phyloP scores from a whole-genome alignment of 1,140 invertebrate genomes.

The Tetranychus cinnabarinus region DNA sequence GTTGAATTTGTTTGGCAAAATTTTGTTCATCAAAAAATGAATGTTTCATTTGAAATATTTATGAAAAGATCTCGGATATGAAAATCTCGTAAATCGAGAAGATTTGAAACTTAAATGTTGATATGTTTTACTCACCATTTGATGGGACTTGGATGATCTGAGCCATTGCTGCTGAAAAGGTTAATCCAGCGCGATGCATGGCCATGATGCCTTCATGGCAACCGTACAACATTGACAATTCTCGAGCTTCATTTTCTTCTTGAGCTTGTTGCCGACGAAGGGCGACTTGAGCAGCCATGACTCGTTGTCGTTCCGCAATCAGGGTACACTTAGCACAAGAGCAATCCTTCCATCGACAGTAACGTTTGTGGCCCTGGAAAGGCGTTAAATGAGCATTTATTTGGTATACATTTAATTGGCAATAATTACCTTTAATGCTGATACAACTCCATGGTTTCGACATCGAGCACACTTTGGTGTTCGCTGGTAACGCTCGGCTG shows the following conservation, averaged over 20 bases:
- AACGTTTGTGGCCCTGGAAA: slow-evolving; percentile 62
- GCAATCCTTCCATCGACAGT: slow-evolving; percentile 88
- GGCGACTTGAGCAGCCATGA: slow-evolving; percentile 92
- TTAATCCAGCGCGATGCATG: slow-evolving; percentile 17
- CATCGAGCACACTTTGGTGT: slow-evolving; percentile 98
- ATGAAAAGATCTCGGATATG: no score
- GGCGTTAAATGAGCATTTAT: not conserved
- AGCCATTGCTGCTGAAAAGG: slow-evolving; percentile 16
- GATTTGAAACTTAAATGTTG: no score
- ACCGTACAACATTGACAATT: slow-evolving; percentile 64
- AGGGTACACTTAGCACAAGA: slow-evolving; percentile 93
- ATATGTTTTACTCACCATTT: not conserved
- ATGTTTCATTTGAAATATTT: no score
- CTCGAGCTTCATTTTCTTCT: slow-evolving; percentile 89
- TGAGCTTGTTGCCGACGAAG: slow-evolving; percentile 41
- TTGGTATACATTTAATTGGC: not conserved
- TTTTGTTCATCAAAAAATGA: no score
- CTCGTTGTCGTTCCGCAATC: slow-evolving; percentile 87
- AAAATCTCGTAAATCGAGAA: no score
- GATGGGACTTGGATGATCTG: slow-evolving; percentile 9
- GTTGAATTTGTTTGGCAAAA: no score
- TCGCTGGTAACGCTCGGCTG: slow-evolving; percentile 71
- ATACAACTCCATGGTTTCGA: slow-evolving; percentile 92
- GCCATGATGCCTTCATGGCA: slow-evolving; percentile 18
- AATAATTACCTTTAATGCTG: slow-evolving; percentile 50